Evolutionary conservation across 92 coral and sea anemone species (phyloP), one percentile per base, ranked within the genome.

Genomic region (Diadumene lineata): DNA sequence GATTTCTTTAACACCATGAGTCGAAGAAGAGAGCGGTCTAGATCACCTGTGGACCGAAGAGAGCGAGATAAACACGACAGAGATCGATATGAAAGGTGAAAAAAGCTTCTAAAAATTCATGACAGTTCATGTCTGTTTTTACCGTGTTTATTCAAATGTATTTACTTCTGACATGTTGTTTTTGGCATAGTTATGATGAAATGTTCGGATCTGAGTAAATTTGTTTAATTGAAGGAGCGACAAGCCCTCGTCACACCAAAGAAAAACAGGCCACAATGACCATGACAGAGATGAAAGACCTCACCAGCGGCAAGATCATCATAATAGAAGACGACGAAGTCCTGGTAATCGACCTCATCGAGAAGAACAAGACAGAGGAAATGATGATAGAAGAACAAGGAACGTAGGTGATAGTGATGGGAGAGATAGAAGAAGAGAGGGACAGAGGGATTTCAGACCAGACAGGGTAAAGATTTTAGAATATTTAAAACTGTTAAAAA

Each of bases 21-120:
- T n/a, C 65, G 81, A 53, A 76, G 61, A 53, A 65, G 73, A 66
- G 81, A 76, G 16, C 18, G 81, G 64, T 76, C 81, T 15, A 64
- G 81, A 28, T 76, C 81, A 17, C 81, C 74, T 65, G 65, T 51
- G 27, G 19, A 53, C 64, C 9, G n/a, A 21, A 66, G 25, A 15
- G 73, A 51, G 1, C 70, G 64, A 61, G 66, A 62, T 22, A 61
- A 70, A 50, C 55, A 50, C n/a, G 31, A 28, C 18, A 76, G 22
- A 29, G 60, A 50, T n/a, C 27, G 21, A 26, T 15, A 55, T 25
- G 38, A 66, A 31, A 60, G 66, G 32, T 25, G 31, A 48, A 28
- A 26, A 43, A 70, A 75, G 1, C 58, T 23, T 26, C 48, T 28
- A 18, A n/a, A 62, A 63, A 71, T 57, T 62, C 27, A 24, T 13